Base-by-base conservation (phyloP, 1,140 invertebrate species). In the Drosophila arizonae region DNA sequence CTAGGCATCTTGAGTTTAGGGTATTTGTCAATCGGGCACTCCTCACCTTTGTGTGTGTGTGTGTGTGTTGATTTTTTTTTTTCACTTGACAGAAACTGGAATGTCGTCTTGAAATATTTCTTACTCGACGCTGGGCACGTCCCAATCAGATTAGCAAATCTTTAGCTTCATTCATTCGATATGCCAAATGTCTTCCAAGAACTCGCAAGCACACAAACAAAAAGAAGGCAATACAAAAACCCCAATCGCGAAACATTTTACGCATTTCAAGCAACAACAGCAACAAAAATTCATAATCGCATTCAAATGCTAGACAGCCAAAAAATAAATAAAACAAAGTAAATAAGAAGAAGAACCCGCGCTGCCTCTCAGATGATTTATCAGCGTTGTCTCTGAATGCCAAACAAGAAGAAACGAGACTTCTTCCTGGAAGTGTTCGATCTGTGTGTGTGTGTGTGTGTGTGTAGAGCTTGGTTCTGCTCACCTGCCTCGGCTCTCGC, bases 401-500 rank as follows among this genome's bases (percentile, higher is more conserved):
- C 65, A 51, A 73, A 43, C 51, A 57, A 24, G 17, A 51, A 65
- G 52, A 82, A 81, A 69, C 77, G 78, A 78, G 62, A 57, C 79
- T 72, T 86, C 82, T 86, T 87, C 81, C 82, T 86, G 78, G 71
- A 87, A 86, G 81, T 85, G 81, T 68, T 80, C 77, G 67, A 36
- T 50, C 55, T 17, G 17, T 17, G 17, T 17, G 21, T 24, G 21
- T 24, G 21, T 2, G 21, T 24, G 21, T 24, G 21, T 75, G 57
- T 50, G 24, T 45, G 9, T 39, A 43, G 39, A 58, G 46, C 54
- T 54, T 46, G 50, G 61, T 51, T 24, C 41, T 68, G 62, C 21
- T 73, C 76, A 67, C 70, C 67, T 66, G 81, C 54, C 70, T 74
- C 70, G 30, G 67, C 61, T 62, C 57, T 73, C 48, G 26, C 21